Percentiles rank a stretch among this genome's conserved stretches.
Conservation (phyloP, 2,113 vertebrate genomes). For the Lophius piscatorius region DNA sequence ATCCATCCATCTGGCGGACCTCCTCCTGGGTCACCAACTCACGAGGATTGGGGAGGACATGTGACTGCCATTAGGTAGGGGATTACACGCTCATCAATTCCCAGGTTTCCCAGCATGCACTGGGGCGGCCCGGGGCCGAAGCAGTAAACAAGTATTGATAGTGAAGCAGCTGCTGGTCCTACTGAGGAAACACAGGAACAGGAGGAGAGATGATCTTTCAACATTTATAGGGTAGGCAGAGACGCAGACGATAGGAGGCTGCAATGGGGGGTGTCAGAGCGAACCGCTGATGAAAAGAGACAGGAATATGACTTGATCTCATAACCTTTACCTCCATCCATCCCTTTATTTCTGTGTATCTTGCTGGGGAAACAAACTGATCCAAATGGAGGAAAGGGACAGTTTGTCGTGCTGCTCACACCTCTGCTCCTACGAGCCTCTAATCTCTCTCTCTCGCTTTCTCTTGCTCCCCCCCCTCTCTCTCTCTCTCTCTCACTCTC, state of each 20-base stretch:
- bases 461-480: neutral
- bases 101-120: conserved; percentile 23
- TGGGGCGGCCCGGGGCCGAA: conserved; percentile 13
- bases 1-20: conserved; percentile 41
- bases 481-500: neutral
- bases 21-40: conserved; percentile 43
- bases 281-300: conserved; percentile 22
- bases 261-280: neutral
- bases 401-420: conserved; percentile 66
- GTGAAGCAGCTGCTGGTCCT: conserved; percentile 27
- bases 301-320: conserved; percentile 17
- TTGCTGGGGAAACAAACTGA: neutral
- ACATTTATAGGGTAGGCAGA: conserved; percentile 5
- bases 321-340: neutral
- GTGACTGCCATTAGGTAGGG: conserved; percentile 64
- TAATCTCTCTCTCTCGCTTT: conserved; percentile 15
- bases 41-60: conserved; percentile 24
- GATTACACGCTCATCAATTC: conserved; percentile 52
- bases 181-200: conserved; percentile 3
- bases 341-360: neutral
- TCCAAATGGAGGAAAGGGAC: too few species aligned
- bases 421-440: conserved; percentile 46
- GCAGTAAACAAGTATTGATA: conserved; percentile 33
- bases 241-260: neutral
- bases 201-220: conserved; percentile 18